A percentile compares a stretch with the other conserved stretches of the same genome.
Evolutionary conservation across 2,113 vertebrate species (phyloP).

Genomic region (Rutilus rutilus): DNA sequence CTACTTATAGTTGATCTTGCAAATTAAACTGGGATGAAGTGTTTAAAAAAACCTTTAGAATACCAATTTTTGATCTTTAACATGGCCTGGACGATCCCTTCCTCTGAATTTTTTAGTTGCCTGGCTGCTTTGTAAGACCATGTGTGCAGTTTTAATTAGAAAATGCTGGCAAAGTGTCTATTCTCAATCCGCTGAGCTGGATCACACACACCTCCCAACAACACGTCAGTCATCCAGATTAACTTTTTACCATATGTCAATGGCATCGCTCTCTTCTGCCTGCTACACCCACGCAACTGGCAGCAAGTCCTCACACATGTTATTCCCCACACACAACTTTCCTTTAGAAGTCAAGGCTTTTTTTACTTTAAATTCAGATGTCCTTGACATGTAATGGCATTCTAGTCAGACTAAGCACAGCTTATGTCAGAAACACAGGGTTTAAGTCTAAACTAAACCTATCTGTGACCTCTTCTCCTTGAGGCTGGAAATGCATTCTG

Average conservation of each 20-base stretch:
- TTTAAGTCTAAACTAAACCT: not conserved
- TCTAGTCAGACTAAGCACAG: constrained; percentile 10
- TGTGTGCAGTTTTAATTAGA: constrained; percentile 52
- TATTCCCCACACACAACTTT: not conserved
- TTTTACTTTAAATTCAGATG: not conserved
- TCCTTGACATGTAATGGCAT: not conserved
- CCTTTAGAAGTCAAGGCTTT: not conserved
- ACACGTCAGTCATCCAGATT: constrained; percentile 51
- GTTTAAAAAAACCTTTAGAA: not conserved
- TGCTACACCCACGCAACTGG: constrained; percentile 1
- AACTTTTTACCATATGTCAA: constrained; percentile 59
- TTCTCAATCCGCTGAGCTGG: constrained; percentile 47
- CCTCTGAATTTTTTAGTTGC: not conserved
- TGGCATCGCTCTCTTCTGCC: not conserved
- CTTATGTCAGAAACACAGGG: not conserved
- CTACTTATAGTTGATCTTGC: no score
- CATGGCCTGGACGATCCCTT: not conserved
- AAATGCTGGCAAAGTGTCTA: constrained; percentile 51
- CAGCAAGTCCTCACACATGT: constrained; percentile 3
- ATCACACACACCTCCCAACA: constrained; percentile 41
- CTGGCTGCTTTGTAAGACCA: constrained; percentile 1
- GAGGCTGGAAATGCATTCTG: constrained; percentile 57
- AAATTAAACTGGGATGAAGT: not conserved
- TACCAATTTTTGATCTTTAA: not conserved
- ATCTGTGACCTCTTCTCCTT: constrained; percentile 64